Percentiles rank a stretch among this genome's conserved stretches.
phyloP scores from a whole-genome alignment of 2,797 vertebrate species.

The Sebastes miniatus region DNA sequence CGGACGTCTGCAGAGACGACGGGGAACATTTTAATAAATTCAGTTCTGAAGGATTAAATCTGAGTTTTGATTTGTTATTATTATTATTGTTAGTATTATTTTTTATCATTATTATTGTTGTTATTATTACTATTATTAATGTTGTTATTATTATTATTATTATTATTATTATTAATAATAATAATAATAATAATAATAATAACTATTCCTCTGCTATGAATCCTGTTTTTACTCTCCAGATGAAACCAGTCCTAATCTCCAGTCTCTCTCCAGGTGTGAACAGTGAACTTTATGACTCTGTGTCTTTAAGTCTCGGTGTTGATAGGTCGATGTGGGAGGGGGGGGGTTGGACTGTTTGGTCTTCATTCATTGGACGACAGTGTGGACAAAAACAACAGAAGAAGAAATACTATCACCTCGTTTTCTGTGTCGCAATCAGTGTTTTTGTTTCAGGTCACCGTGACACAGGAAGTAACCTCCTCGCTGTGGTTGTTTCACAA shows the following conservation, averaged over 20 bases:
- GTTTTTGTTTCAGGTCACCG: not conserved
- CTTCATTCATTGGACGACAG: not conserved
- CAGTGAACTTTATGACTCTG: not conserved
- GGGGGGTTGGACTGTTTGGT: not conserved
- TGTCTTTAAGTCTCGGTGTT: not conserved
- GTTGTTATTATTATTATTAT: too few relatives aligned
- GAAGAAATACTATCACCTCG: not conserved
- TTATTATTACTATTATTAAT: too few relatives aligned
- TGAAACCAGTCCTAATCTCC: too few relatives aligned
- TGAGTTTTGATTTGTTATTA: not conserved
- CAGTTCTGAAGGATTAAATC: not conserved
- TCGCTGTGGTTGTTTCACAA: too few relatives aligned
- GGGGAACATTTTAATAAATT: not conserved
- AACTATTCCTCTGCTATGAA: not conserved
- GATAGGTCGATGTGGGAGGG: too few relatives aligned
- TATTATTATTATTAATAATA: too few relatives aligned
- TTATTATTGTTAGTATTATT: not conserved
- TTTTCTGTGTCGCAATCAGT: not conserved
- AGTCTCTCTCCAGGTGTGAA: too few relatives aligned
- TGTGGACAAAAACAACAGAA: too few relatives aligned
- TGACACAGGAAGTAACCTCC: not conserved
- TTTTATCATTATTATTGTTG: not conserved
- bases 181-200: too few relatives aligned
- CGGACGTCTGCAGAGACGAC: conserved; percentile 57
- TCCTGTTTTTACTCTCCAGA: not conserved